Evolutionary conservation across 2,888 invertebrate species (phyloP).

Genomic region (Drosophila dives): DNA sequence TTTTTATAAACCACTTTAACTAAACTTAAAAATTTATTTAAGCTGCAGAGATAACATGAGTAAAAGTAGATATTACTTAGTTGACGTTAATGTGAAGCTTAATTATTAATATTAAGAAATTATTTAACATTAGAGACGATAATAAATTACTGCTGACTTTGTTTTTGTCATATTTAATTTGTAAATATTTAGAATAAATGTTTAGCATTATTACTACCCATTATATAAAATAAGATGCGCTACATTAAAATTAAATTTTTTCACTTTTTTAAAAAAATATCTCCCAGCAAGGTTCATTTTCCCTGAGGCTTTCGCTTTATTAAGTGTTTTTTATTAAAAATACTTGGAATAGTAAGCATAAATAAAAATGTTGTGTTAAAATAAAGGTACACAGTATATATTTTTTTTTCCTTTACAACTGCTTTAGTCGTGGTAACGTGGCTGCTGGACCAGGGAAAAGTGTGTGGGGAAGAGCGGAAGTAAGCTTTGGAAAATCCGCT

Average conservation of each 20-base stretch:
- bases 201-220: too few species aligned
- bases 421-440: conserved; percentile 18
- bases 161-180: neutral
- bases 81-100: neutral
- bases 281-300: neutral
- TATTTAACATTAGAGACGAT: neutral
- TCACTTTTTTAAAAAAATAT: neutral
- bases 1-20: neutral
- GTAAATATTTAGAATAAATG: neutral
- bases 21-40: neutral
- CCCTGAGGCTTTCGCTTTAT: conserved; percentile 20
- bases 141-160: neutral
- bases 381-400: conserved; percentile 1
- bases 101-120: neutral
- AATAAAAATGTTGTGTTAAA: neutral
- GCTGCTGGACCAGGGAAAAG: conserved; percentile 22
- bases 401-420: conserved; percentile 21
- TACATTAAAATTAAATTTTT: neutral
- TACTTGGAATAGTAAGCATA: conserved; percentile 4
- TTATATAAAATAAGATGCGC: neutral
- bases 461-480: conserved; percentile 16
- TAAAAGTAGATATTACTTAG: neutral
- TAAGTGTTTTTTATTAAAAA: conserved; percentile 25
- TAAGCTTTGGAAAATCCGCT: conserved; percentile 39
- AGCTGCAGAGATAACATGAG: neutral